These are phyloP conservation scores for Cerastis leucographa DNA, from an alignment of 2,888 invertebrate genomes.

Conservation along the genomic window DNA sequence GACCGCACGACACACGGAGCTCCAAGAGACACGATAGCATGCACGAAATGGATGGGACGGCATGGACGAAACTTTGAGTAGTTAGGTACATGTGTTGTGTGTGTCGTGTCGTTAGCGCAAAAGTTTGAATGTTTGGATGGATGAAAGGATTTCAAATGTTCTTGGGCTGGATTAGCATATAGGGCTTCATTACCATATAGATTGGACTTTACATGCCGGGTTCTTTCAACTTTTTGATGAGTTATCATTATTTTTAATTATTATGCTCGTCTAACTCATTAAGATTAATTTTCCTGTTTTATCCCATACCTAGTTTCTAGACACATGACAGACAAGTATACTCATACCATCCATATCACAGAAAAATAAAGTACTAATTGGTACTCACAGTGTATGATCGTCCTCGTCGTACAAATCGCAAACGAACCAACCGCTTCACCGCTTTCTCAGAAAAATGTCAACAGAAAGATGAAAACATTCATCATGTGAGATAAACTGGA, in stretches of 20 bases:
- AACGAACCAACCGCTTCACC: conserved; percentile 10
- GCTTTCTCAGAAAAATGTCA: conserved; percentile 39
- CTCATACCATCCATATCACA: not conserved
- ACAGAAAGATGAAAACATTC: conserved; percentile 44
- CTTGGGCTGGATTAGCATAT: not conserved
- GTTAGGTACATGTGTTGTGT: conserved; percentile 25
- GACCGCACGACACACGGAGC: not conserved
- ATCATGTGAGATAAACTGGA: conserved; percentile 51
- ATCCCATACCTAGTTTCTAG: not conserved
- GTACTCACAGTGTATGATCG: not conserved
- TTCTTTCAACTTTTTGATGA: not conserved
- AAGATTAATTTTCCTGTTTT: not conserved
- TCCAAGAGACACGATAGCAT: not conserved
- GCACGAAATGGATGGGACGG: conserved; percentile 20
- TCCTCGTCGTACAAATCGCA: not conserved
- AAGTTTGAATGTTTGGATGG: conserved; percentile 26
- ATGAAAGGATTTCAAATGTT: conserved; percentile 9
- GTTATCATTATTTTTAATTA: not conserved
- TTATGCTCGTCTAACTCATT: not conserved
- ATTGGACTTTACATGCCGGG: not conserved
- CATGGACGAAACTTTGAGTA: conserved; percentile 25
- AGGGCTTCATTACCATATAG: conserved; percentile 13
- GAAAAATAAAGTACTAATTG: not conserved
- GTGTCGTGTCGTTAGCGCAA: no score
- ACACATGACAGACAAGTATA: not conserved